Conservation (phyloP, 2,888 invertebrate species). For the Cartodere bifasciata region DNA sequence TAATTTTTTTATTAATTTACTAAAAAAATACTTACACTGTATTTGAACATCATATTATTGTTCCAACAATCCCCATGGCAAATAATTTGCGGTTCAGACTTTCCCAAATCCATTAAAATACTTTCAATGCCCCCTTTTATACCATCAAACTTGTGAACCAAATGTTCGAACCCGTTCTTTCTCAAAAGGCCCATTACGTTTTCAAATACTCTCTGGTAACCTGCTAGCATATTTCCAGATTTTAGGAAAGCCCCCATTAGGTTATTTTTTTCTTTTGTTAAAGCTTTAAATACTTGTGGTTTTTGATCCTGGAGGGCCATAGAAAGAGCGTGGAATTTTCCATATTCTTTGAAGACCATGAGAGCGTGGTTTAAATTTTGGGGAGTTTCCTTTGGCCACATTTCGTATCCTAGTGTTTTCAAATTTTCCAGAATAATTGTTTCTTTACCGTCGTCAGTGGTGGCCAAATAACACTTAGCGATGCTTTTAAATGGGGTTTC, state of each 20-base stretch:
- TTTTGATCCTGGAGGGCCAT: slow-evolving; percentile 16
- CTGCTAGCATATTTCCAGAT: slow-evolving; percentile 1
- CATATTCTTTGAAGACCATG: slow-evolving; percentile 17
- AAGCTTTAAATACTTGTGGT: slow-evolving; percentile 11
- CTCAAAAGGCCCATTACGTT: not conserved
- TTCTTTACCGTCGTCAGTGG: slow-evolving; percentile 17
- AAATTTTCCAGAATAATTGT: slow-evolving; percentile 21
- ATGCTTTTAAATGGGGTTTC: slow-evolving; percentile 14
- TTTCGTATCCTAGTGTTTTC: slow-evolving; percentile 18
- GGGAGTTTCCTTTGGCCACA: slow-evolving; percentile 19
- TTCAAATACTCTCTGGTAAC: too few relatives aligned
- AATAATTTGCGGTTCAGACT: too few relatives aligned
- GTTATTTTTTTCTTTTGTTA: slow-evolving; percentile 8
- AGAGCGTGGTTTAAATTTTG: slow-evolving; percentile 23
- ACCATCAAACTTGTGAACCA: slow-evolving; percentile 1
- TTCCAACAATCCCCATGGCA: slow-evolving; percentile 16
- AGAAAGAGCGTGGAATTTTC: slow-evolving; percentile 18
- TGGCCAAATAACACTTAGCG: slow-evolving; percentile 20
- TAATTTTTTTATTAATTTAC: not conserved
- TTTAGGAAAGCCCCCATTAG: slow-evolving; percentile 4
- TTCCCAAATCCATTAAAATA: not conserved
- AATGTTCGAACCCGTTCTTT: not conserved
- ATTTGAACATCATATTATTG: slow-evolving; percentile 16
- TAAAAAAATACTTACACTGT: slow-evolving; percentile 10
- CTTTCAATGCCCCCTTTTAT: not conserved